Conservation (phyloP, 2,888 invertebrate species). For the Pardosa pseudoannulata region DNA sequence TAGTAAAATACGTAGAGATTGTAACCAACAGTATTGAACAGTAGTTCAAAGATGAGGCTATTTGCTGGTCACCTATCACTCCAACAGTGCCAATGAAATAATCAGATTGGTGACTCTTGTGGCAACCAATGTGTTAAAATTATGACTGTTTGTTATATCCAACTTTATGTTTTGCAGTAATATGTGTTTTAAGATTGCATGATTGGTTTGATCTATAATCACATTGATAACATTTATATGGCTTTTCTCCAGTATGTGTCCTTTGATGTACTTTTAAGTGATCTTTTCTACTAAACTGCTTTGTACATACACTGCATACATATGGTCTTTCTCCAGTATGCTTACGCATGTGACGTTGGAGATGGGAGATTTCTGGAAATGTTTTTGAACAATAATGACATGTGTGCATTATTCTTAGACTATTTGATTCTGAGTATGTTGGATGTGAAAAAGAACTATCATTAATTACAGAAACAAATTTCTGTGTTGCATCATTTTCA, state of each 20-base stretch:
- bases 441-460: no score
- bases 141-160: no score
- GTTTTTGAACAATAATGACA: not conserved
- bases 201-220: not conserved
- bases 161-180: not conserved
- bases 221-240: conserved; percentile 1
- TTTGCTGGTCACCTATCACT: no score
- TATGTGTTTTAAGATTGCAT: not conserved
- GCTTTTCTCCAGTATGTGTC: not conserved
- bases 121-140: no score
- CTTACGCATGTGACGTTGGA: not conserved
- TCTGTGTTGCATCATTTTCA: not conserved
- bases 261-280: not conserved
- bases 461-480: not conserved
- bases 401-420: not conserved
- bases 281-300: not conserved
- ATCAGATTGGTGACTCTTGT: no score
- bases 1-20: no score
- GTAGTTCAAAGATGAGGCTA: no score
- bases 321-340: not conserved
- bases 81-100: no score
- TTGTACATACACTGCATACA: not conserved
- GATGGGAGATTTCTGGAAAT: not conserved
- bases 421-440: not conserved
- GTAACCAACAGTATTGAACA: no score